A percentile compares a stretch with the other conserved stretches of the same genome.
These are phyloP conservation scores for Julus scanicus DNA, from an alignment of 2,888 invertebrate species.

Conservation along the genomic window DNA sequence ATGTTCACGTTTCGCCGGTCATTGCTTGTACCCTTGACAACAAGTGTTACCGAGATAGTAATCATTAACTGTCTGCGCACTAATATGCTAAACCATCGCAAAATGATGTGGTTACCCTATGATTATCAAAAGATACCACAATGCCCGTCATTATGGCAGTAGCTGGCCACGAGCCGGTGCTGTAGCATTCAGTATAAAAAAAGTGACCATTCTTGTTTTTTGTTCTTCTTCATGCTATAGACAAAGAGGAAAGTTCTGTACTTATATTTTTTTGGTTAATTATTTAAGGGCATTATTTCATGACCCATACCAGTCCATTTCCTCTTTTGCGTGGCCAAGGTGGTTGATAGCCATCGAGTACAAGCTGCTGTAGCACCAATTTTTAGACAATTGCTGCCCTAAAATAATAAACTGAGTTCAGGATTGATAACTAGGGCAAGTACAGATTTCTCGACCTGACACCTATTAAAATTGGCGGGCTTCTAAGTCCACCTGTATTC, in stretches of 20 bases:
- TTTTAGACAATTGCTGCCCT: neutral
- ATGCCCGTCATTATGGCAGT: neutral
- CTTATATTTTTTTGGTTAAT: neutral
- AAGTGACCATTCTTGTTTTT: neutral
- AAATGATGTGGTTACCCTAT: conserved; percentile 11
- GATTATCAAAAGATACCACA: neutral
- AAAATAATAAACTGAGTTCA: conserved; percentile 3
- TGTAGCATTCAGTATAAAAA: neutral
- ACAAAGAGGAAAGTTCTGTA: neutral
- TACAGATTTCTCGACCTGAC: conserved; percentile 9
- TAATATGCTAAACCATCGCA: conserved; percentile 12
- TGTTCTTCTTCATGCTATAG: too few relatives aligned
- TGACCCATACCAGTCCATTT: conserved; percentile 31
- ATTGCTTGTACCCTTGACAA: neutral
- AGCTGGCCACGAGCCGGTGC: conserved; percentile 4
- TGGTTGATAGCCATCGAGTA: conserved; percentile 7
- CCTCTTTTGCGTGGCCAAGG: neutral
- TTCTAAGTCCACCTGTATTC: neutral
- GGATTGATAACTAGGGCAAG: conserved; percentile 6
- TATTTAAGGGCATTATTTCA: neutral
- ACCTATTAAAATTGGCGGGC: conserved; percentile 3
- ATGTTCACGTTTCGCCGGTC: neutral
- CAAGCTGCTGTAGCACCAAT: neutral
- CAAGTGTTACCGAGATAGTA: neutral
- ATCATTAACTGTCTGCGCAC: neutral